Evolutionary conservation across 2,888 invertebrate genomes (phyloP), one percentile per base, ranked within the genome.

Genomic region (Eupithecia pulchellata): DNA sequence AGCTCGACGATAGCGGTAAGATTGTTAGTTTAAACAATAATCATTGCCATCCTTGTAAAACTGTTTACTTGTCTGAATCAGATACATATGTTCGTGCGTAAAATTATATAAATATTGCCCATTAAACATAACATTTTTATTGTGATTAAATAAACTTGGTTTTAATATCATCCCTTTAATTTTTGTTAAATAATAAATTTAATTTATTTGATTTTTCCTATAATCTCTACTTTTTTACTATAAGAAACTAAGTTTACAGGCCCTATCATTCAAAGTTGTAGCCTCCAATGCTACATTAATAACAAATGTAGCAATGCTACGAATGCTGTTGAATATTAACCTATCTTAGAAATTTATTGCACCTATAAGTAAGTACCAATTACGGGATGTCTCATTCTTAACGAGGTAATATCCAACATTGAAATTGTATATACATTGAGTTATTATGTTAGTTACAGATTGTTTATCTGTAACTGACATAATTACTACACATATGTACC

Each of bases 31-130:
- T 70, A 25, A 11, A 32, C 20, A 63, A 66, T 29, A 52, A 25
- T 0, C 70, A 67, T 52, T 63, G 63, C n/a, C 70, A 68, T 36
- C 64, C 61, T 11, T n/a, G 36, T 34, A 64, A 27, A 2, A 34
- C 55, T 0, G 1, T 58, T 8, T 68, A 68, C 20, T 17, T 68
- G 5, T 17, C 68, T 8, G 29, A 11, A 4, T 20, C 30, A 8
- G 42, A 63, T 8, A 29, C 14, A 30, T 58, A 30, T 30, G 14
- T 58, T 30, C 58, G 58, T 20, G 47, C 20, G 47, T 47, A 47
- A 47, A 47, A 42, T 42, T 17, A 2, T 39, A 39, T 39, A 39
- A 39, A 39, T 39, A 42, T 42, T n/a, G n/a, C 8, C 8, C 42
- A n/a, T 39, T 42, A n/a, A 42, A n/a, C n/a, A 55, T 55, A 27